phyloP scores from a whole-genome alignment of 2,113 vertebrate species.

The Pollachius pollachius region DNA sequence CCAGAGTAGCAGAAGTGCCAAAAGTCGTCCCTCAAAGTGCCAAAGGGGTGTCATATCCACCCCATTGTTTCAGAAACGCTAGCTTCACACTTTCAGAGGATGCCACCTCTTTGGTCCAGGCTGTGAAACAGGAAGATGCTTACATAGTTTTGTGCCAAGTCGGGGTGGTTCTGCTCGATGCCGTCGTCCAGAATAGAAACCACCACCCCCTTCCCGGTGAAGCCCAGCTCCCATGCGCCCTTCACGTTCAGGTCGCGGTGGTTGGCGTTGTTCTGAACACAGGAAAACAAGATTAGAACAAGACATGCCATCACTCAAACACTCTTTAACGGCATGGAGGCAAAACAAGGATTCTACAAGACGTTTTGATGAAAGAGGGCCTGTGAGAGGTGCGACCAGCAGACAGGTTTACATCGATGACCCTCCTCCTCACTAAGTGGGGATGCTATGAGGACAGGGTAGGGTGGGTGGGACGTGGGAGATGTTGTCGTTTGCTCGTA shows the following conservation, averaged over 20 bases:
- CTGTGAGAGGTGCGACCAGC: too few species aligned
- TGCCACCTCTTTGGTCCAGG: too few species aligned
- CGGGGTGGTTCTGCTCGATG: constrained; percentile 97
- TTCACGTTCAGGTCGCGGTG: constrained; percentile 90
- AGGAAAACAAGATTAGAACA: constrained; percentile 1
- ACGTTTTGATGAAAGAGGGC: too few species aligned
- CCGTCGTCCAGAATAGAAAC: constrained; percentile 97
- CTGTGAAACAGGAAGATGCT: constrained; percentile 59
- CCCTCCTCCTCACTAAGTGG: too few species aligned
- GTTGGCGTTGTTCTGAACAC: constrained; percentile 80
- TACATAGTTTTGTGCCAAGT: constrained; percentile 91
- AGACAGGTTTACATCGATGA: too few species aligned
- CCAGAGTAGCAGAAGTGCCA: too few species aligned
- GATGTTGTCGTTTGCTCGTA: not conserved
- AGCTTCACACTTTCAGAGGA: too few species aligned
- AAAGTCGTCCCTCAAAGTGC: too few species aligned
- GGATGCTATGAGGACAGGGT: not conserved
- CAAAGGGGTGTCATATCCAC: too few species aligned
- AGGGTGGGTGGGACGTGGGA: not conserved
- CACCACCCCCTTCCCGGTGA: constrained; percentile 89
- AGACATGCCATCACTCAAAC: not conserved
- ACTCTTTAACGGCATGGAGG: not conserved
- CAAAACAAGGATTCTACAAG: too few species aligned
- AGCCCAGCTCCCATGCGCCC: constrained; percentile 91
- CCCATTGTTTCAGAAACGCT: too few species aligned